phyloP scores from a whole-genome alignment of 30 jellyfish, hydroid and myxozoan genomes.

The Aurelia sp. region DNA sequence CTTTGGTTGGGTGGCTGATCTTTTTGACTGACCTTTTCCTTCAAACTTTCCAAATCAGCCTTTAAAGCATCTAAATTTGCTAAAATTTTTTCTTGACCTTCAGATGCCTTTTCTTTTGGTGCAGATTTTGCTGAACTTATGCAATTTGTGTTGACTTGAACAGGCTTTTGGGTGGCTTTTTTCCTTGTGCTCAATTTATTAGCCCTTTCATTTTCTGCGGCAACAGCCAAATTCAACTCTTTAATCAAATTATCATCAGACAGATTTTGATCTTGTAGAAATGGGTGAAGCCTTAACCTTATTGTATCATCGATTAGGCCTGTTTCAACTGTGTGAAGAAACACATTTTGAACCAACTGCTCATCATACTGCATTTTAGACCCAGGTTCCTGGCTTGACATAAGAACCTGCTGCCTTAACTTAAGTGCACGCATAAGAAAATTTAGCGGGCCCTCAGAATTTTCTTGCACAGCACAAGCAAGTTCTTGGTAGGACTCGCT shows the following conservation, averaged over 20 bases:
- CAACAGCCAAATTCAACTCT: slow-evolving; percentile 27
- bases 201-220: slow-evolving; percentile 6
- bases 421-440: slow-evolving; percentile 30
- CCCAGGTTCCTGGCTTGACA: slow-evolving; percentile 34
- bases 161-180: background rate
- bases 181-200: slow-evolving; percentile 1
- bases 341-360: slow-evolving; percentile 19
- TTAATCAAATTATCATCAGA: slow-evolving; percentile 14
- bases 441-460: background rate
- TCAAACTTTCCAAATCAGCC: slow-evolving; percentile 38
- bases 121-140: background rate
- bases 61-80: slow-evolving; percentile 20
- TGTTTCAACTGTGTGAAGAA: slow-evolving; percentile 41
- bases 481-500: slow-evolving; percentile 50
- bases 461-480: slow-evolving; percentile 26
- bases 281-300: slow-evolving; percentile 6
- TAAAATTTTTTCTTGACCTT: slow-evolving; percentile 12
- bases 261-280: slow-evolving; percentile 22
- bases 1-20: no score
- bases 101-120: no score
- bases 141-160: background rate
- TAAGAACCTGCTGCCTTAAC: slow-evolving; percentile 19
- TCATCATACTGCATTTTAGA: slow-evolving; percentile 28
- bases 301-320: background rate
- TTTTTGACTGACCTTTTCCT: background rate